Evolutionary conservation across 2,888 invertebrate genomes (phyloP), one percentile per base, ranked within the genome.

Genomic region (Schrankia costaestrigalis): DNA sequence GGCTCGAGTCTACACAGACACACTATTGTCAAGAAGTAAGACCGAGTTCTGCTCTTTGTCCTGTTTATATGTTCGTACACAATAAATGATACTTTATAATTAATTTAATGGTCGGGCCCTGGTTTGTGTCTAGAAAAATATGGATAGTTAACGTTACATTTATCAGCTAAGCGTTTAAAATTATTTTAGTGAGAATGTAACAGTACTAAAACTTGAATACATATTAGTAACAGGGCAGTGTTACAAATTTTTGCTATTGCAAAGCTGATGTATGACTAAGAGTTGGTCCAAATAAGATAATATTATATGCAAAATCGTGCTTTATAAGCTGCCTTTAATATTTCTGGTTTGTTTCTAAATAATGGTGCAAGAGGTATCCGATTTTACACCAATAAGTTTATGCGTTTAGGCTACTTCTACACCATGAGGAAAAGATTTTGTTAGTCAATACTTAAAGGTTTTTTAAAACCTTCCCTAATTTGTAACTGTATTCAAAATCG

Each of bases 401-500:
- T 64, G 72, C 67, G 67, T 69, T 71, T 68, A 73, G 68, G 74
- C 82, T 85, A 83, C 69, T 64, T 76, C 80, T 83, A 83, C 73
- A 78, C 70, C 80, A 82, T 71, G 71, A 78, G 78, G 78, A 75
- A 77, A 78, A 80, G 60, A 70, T 74, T 77, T 72, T 66, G 71
- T 78, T 78, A 82, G 58, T 74, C 76, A 81, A 82, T 71, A 68
- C 68, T 76, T 74, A 72, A 66, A 74, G 70, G 69, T 71, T 67
- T 63, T 26, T 68, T 17, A 10, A 62, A 68, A 71, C 71, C 75
- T 70, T 57, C 63, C 69, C 78, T 85, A 84, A 80, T 78, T 79
- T 79, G 77, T 77, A 78, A 78, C 73, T 74, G 78, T 78, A 82
- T 76, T 78, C 78, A 78, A 74, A 81, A 76, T 73, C 63, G 70